phyloP scores from a whole-genome alignment of 2,797 vertebrate genomes.

The Pseudopleuronectes americanus region DNA sequence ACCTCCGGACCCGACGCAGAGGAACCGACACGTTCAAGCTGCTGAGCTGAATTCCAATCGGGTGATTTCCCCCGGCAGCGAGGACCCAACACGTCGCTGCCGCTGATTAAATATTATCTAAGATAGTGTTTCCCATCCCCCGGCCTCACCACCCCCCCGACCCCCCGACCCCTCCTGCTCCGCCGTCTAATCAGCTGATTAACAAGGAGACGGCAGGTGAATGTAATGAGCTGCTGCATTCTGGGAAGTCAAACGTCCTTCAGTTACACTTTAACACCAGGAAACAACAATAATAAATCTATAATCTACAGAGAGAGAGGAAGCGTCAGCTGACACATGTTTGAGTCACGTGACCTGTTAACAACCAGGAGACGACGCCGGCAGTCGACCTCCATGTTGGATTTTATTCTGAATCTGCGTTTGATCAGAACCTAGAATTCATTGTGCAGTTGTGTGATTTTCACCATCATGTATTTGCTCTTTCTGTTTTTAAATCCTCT shows the following conservation, averaged over 20 bases:
- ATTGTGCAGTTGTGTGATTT: too few relatives aligned
- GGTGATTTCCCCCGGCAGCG: conserved; percentile 42
- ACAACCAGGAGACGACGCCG: too few relatives aligned
- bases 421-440: too few relatives aligned
- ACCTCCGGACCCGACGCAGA: conserved; percentile 34
- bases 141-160: background rate
- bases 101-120: conserved; percentile 33
- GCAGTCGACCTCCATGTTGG: too few relatives aligned
- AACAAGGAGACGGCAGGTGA: conserved; percentile 18
- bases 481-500: too few relatives aligned
- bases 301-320: too few relatives aligned
- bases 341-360: too few relatives aligned
- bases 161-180: conserved; percentile 3
- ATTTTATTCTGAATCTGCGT: too few relatives aligned
- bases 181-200: conserved; percentile 30
- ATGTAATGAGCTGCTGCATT: conserved; percentile 4
- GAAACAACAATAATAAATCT: too few relatives aligned
- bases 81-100: conserved; percentile 23
- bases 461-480: too few relatives aligned
- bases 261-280: too few relatives aligned
- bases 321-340: too few relatives aligned
- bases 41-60: conserved; percentile 55
- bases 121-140: conserved; percentile 33
- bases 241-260: conserved; percentile 1
- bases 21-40: conserved; percentile 17